phyloP scores from a whole-genome alignment of 2,113 vertebrate species.

The Albula glossodonta region DNA sequence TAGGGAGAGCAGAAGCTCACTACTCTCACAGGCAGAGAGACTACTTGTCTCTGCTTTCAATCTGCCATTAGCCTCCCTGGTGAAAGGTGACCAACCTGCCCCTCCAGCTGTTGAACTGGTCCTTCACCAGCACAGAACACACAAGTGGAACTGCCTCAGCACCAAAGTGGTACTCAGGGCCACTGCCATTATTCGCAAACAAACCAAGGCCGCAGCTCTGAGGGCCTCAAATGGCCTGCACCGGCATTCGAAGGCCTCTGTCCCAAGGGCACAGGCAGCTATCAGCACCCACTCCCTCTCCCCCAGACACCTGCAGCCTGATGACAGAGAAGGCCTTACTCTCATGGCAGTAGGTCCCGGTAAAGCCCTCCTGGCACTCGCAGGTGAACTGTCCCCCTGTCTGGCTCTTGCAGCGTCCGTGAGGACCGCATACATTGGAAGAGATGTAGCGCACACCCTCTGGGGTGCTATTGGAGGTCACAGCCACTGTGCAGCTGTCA shows the following conservation, averaged over 20 bases:
- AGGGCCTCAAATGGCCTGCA: background rate
- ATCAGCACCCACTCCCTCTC: background rate
- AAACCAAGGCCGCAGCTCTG: background rate
- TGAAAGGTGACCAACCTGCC: background rate
- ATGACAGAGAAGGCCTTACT: conserved; percentile 76
- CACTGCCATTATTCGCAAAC: background rate
- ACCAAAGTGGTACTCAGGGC: background rate
- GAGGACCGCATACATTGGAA: conserved; percentile 95
- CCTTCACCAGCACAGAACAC: background rate
- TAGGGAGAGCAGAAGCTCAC: too few species aligned
- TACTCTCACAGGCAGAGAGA: too few species aligned
- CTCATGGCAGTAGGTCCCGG: conserved; percentile 96
- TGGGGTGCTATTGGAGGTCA: conserved; percentile 90
- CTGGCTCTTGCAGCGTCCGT: conserved; percentile 91
- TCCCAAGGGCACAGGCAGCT: background rate
- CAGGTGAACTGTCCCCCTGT: conserved; percentile 96
- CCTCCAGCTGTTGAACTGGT: background rate
- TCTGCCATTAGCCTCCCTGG: background rate
- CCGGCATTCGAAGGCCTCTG: background rate
- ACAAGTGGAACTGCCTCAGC: background rate
- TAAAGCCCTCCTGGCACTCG: conserved; percentile 96
- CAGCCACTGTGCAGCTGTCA: conserved; percentile 96
- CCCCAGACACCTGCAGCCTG: background rate
- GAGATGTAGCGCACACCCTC: conserved; percentile 94
- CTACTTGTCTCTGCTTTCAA: background rate